A percentile compares a stretch with the other conserved stretches of the same genome.
Conservation (phyloP, 2,888 invertebrate genomes). For the Himalopsyche anomala region DNA sequence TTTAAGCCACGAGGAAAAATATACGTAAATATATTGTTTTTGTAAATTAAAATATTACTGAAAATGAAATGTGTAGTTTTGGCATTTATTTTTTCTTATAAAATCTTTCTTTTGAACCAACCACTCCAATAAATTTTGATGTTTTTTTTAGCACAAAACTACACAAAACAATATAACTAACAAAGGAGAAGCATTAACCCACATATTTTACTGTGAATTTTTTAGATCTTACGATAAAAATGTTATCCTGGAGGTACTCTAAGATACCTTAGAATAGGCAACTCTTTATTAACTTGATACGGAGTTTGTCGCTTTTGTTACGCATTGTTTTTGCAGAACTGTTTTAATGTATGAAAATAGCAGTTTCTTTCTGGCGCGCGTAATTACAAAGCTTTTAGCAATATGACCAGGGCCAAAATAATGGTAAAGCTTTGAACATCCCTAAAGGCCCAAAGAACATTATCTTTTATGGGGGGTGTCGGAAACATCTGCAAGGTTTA, state of each 20-base stretch:
- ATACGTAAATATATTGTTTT: too few species aligned
- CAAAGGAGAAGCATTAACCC: too few species aligned
- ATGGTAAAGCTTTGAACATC: conserved; percentile 16
- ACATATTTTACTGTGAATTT: neutral
- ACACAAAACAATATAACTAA: too few species aligned
- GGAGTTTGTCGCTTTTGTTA: neutral
- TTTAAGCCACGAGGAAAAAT: too few species aligned
- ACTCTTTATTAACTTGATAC: neutral
- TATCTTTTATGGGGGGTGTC: conserved; percentile 24
- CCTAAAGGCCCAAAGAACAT: conserved; percentile 30
- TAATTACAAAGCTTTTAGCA: conserved; percentile 34
- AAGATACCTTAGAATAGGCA: neutral
- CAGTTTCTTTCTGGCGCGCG: conserved; percentile 3
- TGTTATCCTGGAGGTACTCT: neutral
- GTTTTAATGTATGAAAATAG: conserved; percentile 34
- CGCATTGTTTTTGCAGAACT: neutral
- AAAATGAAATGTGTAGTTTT: too few species aligned
- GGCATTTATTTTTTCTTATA: too few species aligned
- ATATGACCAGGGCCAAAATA: conserved; percentile 18
- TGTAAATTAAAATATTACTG: too few species aligned
- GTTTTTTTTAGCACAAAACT: too few species aligned
- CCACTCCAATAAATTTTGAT: too few species aligned
- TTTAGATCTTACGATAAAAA: neutral
- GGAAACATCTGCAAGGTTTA: conserved; percentile 29
- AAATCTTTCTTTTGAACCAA: too few species aligned